Conservation (phyloP, 1,140 invertebrate genomes). For the Mactra quadrangularis region DNA sequence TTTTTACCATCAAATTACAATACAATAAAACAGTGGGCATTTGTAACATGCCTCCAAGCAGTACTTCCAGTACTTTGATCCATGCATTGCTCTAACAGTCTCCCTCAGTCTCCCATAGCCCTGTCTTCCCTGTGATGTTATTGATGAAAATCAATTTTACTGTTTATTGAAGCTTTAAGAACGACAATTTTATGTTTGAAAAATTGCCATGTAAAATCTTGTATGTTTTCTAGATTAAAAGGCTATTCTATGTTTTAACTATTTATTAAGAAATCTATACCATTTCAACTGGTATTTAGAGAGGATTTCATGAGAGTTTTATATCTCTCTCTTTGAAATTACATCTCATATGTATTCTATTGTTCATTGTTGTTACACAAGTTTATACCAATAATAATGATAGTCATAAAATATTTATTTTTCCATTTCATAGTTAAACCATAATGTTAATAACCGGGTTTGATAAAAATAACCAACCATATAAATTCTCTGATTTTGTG, state of each 20-base stretch:
- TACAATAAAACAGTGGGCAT: too few species aligned
- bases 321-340: constrained; percentile 32
- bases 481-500: too few species aligned
- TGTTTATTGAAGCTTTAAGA: not conserved
- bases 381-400: constrained; percentile 28
- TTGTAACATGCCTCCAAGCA: too few species aligned
- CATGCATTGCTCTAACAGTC: too few species aligned
- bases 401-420: constrained; percentile 40
- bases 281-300: not conserved
- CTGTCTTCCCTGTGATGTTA: not conserved
- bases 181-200: not conserved
- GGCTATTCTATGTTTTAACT: not conserved
- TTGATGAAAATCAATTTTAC: not conserved
- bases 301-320: constrained; percentile 15
- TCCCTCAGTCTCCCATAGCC: too few species aligned
- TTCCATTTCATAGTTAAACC: not conserved
- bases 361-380: constrained; percentile 25
- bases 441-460: constrained; percentile 11
- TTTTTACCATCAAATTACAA: too few species aligned
- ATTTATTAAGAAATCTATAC: too few species aligned
- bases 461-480: constrained; percentile 16
- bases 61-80: too few species aligned
- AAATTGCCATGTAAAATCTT: not conserved
- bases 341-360: not conserved
- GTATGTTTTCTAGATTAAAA: not conserved